phyloP scores from a whole-genome alignment of 2,888 invertebrate species.

The Melanophora roralis region DNA sequence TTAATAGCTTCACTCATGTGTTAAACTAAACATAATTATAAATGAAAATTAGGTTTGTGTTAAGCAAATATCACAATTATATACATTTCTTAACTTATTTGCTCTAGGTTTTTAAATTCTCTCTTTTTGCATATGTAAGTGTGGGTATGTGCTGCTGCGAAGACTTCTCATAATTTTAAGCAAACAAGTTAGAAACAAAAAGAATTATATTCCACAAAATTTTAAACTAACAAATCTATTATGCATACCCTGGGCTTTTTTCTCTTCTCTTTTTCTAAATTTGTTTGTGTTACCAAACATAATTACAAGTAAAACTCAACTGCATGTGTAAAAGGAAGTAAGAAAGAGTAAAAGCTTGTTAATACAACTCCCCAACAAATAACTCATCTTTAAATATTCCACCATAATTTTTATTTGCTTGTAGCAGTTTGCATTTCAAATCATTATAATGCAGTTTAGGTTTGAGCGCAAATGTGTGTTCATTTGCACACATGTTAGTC shows the following conservation, averaged over 20 bases:
- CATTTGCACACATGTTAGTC: no score
- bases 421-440: slow-evolving; percentile 50
- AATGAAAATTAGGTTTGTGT: slow-evolving; percentile 42
- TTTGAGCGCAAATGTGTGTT: neutral
- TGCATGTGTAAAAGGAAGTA: neutral
- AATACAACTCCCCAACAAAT: slow-evolving; percentile 7
- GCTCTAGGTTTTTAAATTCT: neutral
- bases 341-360: neutral
- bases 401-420: slow-evolving; percentile 56
- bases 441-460: slow-evolving; percentile 29
- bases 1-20: slow-evolving; percentile 51
- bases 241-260: slow-evolving; percentile 13
- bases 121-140: neutral
- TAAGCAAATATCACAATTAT: slow-evolving; percentile 31
- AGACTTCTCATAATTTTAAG: slow-evolving; percentile 20
- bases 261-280: neutral
- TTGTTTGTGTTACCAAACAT: neutral
- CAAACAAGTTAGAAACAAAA: slow-evolving; percentile 50
- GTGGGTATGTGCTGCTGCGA: neutral
- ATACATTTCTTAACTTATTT: neutral
- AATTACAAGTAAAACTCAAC: neutral
- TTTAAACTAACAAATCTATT: slow-evolving; percentile 42
- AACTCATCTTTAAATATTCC: slow-evolving; percentile 47
- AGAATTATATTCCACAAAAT: slow-evolving; percentile 41
- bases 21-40: slow-evolving; percentile 56